Evolutionary conservation across 2,888 invertebrate species (phyloP).

Genomic region (Phanerotoma sp.): DNA sequence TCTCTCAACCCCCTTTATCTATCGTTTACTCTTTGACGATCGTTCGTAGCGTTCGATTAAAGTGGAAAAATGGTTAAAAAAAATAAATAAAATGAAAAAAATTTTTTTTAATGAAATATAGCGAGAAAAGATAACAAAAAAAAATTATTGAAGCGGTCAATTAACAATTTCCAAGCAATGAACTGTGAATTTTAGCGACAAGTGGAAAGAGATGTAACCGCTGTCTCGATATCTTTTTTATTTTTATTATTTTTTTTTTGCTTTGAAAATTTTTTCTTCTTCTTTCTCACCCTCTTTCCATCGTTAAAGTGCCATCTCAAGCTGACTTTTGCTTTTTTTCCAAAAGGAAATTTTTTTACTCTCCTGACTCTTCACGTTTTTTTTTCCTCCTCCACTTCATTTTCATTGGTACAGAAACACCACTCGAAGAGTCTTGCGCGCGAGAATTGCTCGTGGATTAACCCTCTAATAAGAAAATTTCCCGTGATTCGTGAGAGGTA

Average conservation of each 20-base stretch:
- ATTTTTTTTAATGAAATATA: background rate
- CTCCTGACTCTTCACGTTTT: background rate
- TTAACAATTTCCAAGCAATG: constrained; percentile 23
- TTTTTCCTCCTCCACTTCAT: constrained; percentile 3
- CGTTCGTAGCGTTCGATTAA: background rate
- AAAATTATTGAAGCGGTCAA: constrained; percentile 15
- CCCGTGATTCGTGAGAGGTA: constrained; percentile 9
- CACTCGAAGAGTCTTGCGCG: constrained; percentile 21
- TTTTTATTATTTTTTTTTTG: background rate
- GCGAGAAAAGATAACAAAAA: constrained; percentile 1
- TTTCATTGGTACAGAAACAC: constrained; percentile 11
- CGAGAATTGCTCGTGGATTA: constrained; percentile 26
- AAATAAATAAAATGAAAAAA: background rate
- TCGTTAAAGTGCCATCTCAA: background rate
- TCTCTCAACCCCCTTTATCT: constrained; percentile 7
- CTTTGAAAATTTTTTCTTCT: constrained; percentile 2
- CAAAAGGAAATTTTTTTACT: background rate
- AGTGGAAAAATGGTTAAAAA: background rate
- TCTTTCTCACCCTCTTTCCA: background rate
- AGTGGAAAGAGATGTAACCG: constrained; percentile 3
- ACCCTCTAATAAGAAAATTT: constrained; percentile 27
- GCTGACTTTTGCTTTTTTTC: background rate
- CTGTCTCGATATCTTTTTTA: constrained; percentile 2
- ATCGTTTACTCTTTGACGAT: background rate
- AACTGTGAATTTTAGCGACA: constrained; percentile 11